These are phyloP conservation scores for Esox lucius DNA, from an alignment of 2,797 vertebrate genomes.

Conservation along the genomic window DNA sequence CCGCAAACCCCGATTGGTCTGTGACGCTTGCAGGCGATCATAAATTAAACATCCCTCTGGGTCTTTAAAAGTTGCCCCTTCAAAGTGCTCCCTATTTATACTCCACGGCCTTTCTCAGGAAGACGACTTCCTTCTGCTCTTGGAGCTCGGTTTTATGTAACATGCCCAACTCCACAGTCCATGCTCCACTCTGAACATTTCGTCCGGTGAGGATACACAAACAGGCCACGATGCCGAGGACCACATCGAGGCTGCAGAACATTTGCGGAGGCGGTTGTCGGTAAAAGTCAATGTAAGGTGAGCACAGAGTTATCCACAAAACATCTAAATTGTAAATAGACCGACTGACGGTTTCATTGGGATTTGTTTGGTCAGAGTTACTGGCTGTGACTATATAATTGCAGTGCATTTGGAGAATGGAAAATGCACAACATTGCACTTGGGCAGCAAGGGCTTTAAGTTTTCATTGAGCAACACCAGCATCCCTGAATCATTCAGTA, in stretches of 20 bases:
- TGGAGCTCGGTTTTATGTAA: slow-evolving; percentile 10
- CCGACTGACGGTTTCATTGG: background rate
- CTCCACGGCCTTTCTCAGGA: slow-evolving; percentile 24
- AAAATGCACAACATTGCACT: background rate
- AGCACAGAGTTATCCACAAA: background rate
- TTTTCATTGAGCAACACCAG: background rate
- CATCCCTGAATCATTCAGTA: slow-evolving; percentile 33
- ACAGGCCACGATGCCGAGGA: background rate
- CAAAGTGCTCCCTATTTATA: slow-evolving; percentile 47
- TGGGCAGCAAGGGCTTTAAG: background rate
- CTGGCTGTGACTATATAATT: background rate
- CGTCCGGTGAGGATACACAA: background rate
- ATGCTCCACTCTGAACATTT: slow-evolving; percentile 10
- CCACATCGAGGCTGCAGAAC: background rate
- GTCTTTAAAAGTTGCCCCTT: slow-evolving; percentile 42
- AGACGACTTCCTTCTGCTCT: slow-evolving; percentile 46
- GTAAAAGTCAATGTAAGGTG: background rate
- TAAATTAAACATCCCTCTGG: slow-evolving; percentile 58
- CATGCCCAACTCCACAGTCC: background rate
- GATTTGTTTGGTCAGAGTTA: background rate
- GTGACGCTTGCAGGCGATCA: slow-evolving; percentile 30
- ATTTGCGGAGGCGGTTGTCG: background rate
- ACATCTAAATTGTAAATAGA: background rate
- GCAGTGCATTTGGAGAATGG: background rate
- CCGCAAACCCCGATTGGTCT: background rate